phyloP scores from a whole-genome alignment of 2,888 invertebrate species.

The Hypolimnas misippus region DNA sequence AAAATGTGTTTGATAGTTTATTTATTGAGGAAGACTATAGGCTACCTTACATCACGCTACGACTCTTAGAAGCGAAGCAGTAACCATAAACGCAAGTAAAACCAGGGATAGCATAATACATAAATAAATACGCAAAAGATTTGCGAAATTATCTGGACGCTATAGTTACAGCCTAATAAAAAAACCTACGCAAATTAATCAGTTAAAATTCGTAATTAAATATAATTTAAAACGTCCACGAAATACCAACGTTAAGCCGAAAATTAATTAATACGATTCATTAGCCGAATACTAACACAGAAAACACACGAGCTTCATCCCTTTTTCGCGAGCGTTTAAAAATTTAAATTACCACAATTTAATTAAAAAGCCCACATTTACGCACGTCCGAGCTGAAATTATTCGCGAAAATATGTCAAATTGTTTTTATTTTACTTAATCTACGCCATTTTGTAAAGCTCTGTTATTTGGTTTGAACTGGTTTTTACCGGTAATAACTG shows the following conservation, averaged over 20 bases:
- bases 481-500: neutral
- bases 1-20: too few species aligned
- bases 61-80: too few species aligned
- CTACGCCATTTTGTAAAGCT: neutral
- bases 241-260: neutral
- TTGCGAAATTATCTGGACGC: too few species aligned
- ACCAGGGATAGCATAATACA: too few species aligned
- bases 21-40: too few species aligned
- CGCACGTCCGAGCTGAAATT: neutral
- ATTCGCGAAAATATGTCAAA: constrained; percentile 6
- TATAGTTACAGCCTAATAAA: neutral
- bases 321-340: constrained; percentile 14
- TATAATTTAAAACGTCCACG: neutral
- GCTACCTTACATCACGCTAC: too few species aligned
- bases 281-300: constrained; percentile 9
- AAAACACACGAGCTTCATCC: neutral
- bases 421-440: constrained; percentile 13
- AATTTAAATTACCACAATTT: constrained; percentile 21
- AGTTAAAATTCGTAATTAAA: neutral
- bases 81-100: too few species aligned
- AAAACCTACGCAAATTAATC: neutral
- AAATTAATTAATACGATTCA: constrained; percentile 12
- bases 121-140: too few species aligned
- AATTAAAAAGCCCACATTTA: constrained; percentile 21
- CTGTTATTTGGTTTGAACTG: neutral